These are phyloP conservation scores for Drosophila miranda DNA, from an alignment of 1,140 invertebrate genomes.

Conservation along the genomic window DNA sequence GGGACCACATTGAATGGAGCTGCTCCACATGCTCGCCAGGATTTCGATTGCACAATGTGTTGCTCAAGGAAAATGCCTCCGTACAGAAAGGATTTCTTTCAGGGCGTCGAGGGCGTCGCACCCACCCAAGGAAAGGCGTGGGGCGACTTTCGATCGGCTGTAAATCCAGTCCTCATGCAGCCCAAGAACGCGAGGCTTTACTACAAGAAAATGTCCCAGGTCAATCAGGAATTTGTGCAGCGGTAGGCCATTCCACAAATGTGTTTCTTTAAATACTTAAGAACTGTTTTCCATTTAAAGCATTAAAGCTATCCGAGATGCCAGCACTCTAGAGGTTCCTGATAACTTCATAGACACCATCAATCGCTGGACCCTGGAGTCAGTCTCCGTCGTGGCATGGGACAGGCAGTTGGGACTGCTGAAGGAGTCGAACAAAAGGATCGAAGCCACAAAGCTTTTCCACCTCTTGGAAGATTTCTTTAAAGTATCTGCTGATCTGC, in stretches of 20 bases:
- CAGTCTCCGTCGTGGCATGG: conserved; percentile 87
- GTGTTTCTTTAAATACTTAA: not conserved
- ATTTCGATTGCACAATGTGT: no score
- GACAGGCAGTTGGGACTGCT: conserved; percentile 76
- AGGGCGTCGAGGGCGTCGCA: conserved; percentile 51
- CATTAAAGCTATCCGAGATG: conserved; percentile 80
- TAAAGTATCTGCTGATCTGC: conserved; percentile 83
- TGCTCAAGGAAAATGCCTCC: no score
- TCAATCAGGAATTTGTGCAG: conserved; percentile 72
- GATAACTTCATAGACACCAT: conserved; percentile 85
- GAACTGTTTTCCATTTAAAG: conserved; percentile 4
- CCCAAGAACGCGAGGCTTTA: conserved; percentile 63
- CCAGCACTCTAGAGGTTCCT: conserved; percentile 84
- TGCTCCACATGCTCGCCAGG: no score
- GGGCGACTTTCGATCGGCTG: conserved; percentile 58
- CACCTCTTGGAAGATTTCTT: conserved; percentile 84
- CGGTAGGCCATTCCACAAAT: conserved; percentile 28
- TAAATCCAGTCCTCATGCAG: conserved; percentile 76
- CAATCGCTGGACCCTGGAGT: conserved; percentile 88
- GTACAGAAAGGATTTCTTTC: conserved; percentile 52
- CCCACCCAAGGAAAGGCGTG: conserved; percentile 57
- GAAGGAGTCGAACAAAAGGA: conserved; percentile 53
- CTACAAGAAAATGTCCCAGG: conserved; percentile 66
- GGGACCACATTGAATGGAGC: no score
- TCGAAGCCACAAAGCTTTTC: conserved; percentile 39